These are phyloP conservation scores for Hirudinaria manillensis DNA, from an alignment of 2,888 invertebrate species.

Conservation along the genomic window DNA sequence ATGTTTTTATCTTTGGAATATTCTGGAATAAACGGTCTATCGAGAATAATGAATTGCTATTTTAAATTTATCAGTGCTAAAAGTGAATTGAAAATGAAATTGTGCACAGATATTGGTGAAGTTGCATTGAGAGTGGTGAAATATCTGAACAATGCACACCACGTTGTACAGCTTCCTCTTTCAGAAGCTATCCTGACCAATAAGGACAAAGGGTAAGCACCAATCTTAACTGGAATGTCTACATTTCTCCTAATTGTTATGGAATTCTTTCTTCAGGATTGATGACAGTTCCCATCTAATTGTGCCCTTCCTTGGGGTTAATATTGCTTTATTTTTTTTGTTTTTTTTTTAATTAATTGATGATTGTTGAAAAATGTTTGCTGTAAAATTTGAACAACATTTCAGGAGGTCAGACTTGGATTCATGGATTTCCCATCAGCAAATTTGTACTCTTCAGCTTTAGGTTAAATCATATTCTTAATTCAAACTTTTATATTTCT, in stretches of 20 bases:
- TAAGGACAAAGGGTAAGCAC: constrained; percentile 57
- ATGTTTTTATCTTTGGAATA: too few species aligned
- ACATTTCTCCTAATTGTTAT: too few species aligned
- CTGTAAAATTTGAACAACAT: constrained; percentile 18
- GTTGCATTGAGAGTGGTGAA: constrained; percentile 63
- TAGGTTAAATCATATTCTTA: background rate
- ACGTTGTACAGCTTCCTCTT: constrained; percentile 76
- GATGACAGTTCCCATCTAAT: constrained; percentile 92
- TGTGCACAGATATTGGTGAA: constrained; percentile 37
- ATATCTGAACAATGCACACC: constrained; percentile 64
- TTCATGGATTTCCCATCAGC: constrained; percentile 49
- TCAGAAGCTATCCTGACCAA: constrained; percentile 77
- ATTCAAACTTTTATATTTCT: background rate
- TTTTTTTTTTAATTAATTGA: background rate
- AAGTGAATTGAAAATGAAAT: too few species aligned
- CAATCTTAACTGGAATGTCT: background rate
- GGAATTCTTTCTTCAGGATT: constrained; percentile 56
- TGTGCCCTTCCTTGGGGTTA: constrained; percentile 78
- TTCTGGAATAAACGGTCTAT: too few species aligned
- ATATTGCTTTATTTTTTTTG: constrained; percentile 36
- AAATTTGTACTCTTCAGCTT: background rate
- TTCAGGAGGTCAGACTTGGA: constrained; percentile 68
- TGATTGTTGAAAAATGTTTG: background rate
- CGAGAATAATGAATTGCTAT: too few species aligned
- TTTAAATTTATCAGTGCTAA: too few species aligned